Percentiles rank a stretch among this genome's conserved stretches.
Evolutionary conservation across 2,113 vertebrate species (phyloP).

Genomic region (Gallinago jamesoni): DNA sequence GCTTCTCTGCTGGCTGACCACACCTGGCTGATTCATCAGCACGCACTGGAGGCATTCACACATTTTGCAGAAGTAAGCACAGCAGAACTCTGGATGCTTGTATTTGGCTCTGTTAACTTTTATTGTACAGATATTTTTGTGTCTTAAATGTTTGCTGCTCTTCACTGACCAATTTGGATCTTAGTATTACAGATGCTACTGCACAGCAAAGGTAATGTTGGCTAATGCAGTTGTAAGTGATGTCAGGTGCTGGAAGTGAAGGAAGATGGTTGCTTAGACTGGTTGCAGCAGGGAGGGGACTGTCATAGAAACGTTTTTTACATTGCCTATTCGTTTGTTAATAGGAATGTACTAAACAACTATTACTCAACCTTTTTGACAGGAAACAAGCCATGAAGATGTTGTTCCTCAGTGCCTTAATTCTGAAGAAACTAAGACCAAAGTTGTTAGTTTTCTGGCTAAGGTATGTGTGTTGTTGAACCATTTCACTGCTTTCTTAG

Average conservation of each 20-base stretch:
- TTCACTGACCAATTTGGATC: not conserved
- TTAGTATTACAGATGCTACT: not conserved
- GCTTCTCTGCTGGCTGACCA: slow-evolving; percentile 77
- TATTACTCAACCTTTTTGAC: not conserved
- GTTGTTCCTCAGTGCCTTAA: slow-evolving; percentile 87
- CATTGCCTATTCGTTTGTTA: not conserved
- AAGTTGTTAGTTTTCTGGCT: slow-evolving; percentile 89
- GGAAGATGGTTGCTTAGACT: not conserved
- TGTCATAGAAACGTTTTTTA: not conserved
- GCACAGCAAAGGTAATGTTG: not conserved
- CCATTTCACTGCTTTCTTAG: not conserved
- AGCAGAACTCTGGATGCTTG: not conserved
- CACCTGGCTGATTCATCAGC: slow-evolving; percentile 88
- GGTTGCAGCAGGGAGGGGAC: not conserved
- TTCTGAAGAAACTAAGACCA: slow-evolving; percentile 84
- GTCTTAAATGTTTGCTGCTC: not conserved
- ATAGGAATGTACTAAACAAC: not conserved
- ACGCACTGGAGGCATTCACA: slow-evolving; percentile 87
- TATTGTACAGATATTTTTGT: not conserved
- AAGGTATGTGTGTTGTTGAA: slow-evolving; percentile 83
- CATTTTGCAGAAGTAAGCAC: slow-evolving; percentile 88
- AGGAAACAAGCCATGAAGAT: slow-evolving; percentile 92
- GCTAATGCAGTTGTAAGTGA: not conserved
- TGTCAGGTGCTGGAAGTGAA: not conserved
- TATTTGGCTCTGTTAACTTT: not conserved